These are phyloP conservation scores for Pardosa pseudoannulata DNA, from an alignment of 2,888 invertebrate genomes.

Conservation along the genomic window DNA sequence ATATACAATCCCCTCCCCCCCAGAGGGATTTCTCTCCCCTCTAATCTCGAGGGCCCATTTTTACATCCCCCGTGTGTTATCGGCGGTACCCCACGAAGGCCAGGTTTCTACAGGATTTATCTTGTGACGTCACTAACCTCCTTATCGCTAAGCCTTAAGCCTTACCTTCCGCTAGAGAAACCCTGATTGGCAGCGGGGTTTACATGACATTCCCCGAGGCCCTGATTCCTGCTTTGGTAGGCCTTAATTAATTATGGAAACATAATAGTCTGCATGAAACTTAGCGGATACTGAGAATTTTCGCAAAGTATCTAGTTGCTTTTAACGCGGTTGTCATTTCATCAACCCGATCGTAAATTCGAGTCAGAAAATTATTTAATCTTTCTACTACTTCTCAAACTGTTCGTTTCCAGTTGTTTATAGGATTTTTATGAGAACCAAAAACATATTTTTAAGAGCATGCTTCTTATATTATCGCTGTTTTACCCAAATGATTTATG, in stretches of 20 bases:
- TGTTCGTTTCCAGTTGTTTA: too few relatives aligned
- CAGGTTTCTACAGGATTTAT: constrained; percentile 17
- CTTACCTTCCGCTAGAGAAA: constrained; percentile 9
- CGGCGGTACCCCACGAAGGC: constrained; percentile 41
- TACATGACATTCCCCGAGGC: background rate
- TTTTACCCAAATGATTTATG: too few relatives aligned
- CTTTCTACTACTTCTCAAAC: too few relatives aligned
- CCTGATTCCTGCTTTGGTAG: background rate
- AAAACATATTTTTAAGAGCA: too few relatives aligned
- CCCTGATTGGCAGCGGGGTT: constrained; percentile 12
- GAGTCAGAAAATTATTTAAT: too few relatives aligned
- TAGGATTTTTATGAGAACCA: too few relatives aligned
- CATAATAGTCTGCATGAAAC: background rate
- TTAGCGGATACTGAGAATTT: background rate
- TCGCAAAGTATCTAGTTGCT: too few relatives aligned
- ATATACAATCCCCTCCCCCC: constrained; percentile 29
- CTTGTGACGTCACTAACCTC: constrained; percentile 46
- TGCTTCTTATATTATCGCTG: too few relatives aligned
- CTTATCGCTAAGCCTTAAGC: constrained; percentile 42
- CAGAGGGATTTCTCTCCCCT: constrained; percentile 22
- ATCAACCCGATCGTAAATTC: too few relatives aligned
- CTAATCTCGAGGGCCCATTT: constrained; percentile 52
- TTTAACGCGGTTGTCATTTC: too few relatives aligned
- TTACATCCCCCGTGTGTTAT: constrained; percentile 34
- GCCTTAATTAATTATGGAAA: constrained; percentile 9